A percentile compares a stretch with the other conserved stretches of the same genome.
These are phyloP conservation scores for Herpetotheres cachinnans DNA, from an alignment of 2,113 vertebrate species.

Conservation along the genomic window DNA sequence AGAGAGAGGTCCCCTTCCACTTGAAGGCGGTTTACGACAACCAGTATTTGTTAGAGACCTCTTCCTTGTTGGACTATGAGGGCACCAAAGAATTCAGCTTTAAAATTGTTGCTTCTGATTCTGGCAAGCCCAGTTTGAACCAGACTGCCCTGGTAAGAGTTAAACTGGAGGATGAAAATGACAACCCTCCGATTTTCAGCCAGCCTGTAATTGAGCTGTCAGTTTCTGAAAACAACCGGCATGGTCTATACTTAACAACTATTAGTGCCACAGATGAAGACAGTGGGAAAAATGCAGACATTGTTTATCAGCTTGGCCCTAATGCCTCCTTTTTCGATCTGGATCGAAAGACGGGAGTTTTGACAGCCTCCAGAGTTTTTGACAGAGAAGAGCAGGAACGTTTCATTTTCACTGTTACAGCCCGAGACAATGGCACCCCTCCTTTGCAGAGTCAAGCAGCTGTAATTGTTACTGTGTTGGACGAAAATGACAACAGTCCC, in stretches of 20 bases:
- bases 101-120: conserved; percentile 97
- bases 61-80: conserved; percentile 95
- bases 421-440: conserved; percentile 95
- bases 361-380: conserved; percentile 96
- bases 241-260: conserved; percentile 95
- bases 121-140: conserved; percentile 95
- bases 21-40: conserved; percentile 97
- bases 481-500: conserved; percentile 98
- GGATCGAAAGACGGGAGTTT: conserved; percentile 94
- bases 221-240: conserved; percentile 96
- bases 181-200: conserved; percentile 97
- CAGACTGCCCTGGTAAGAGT: conserved; percentile 96
- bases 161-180: conserved; percentile 96
- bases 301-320: conserved; percentile 97
- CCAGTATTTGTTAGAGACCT: conserved; percentile 97
- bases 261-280: conserved; percentile 97
- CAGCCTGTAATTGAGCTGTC: conserved; percentile 98
- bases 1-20: conserved; percentile 97
- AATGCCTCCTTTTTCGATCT: conserved; percentile 98
- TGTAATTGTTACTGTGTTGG: conserved; percentile 94
- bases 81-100: conserved; percentile 99
- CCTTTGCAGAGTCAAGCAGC: conserved; percentile 96
- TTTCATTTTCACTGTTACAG: conserved; percentile 96
- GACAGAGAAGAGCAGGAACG: conserved; percentile 97
- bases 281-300: conserved; percentile 97